A percentile compares a stretch with the other conserved stretches of the same genome.
These are phyloP conservation scores for Hirtodrosophila trivittata DNA, from an alignment of 2,888 invertebrate genomes.

Conservation along the genomic window DNA sequence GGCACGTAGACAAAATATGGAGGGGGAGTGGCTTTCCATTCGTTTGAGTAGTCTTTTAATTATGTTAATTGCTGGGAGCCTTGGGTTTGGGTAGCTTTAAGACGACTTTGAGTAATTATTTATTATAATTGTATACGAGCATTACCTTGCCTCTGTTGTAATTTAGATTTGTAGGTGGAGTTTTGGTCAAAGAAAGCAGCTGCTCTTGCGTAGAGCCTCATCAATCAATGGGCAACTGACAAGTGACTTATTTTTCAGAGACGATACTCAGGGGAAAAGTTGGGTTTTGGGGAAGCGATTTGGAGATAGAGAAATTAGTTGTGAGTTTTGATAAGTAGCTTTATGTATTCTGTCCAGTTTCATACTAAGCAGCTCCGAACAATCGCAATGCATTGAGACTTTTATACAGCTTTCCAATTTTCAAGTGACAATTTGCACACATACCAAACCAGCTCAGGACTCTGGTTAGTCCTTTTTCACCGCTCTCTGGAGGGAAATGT, in stretches of 20 bases:
- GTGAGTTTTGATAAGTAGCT: constrained; percentile 25
- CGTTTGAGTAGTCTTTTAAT: constrained; percentile 61
- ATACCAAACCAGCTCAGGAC: constrained; percentile 44
- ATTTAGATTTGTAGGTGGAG: constrained; percentile 15
- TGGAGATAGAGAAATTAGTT: neutral
- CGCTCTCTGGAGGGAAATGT: constrained; percentile 28
- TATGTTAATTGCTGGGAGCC: constrained; percentile 49
- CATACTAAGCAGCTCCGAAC: neutral
- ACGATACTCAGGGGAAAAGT: constrained; percentile 5
- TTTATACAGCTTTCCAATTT: constrained; percentile 61
- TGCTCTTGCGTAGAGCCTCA: constrained; percentile 18
- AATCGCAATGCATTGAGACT: constrained; percentile 33
- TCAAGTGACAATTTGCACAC: constrained; percentile 72
- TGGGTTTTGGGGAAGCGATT: constrained; percentile 2
- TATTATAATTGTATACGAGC: constrained; percentile 49
- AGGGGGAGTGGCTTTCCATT: constrained; percentile 28
- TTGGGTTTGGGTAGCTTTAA: constrained; percentile 17
- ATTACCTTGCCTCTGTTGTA: constrained; percentile 27
- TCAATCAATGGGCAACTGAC: constrained; percentile 42
- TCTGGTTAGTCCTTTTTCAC: constrained; percentile 33
- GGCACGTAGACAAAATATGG: constrained; percentile 61
- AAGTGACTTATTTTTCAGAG: constrained; percentile 11
- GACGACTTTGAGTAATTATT: constrained; percentile 63
- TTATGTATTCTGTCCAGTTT: constrained; percentile 17
- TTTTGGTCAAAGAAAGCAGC: constrained; percentile 21